Evolutionary conservation across 2,113 vertebrate genomes (phyloP), one percentile per base, ranked within the genome.

Genomic region (Willisornis vidua): DNA sequence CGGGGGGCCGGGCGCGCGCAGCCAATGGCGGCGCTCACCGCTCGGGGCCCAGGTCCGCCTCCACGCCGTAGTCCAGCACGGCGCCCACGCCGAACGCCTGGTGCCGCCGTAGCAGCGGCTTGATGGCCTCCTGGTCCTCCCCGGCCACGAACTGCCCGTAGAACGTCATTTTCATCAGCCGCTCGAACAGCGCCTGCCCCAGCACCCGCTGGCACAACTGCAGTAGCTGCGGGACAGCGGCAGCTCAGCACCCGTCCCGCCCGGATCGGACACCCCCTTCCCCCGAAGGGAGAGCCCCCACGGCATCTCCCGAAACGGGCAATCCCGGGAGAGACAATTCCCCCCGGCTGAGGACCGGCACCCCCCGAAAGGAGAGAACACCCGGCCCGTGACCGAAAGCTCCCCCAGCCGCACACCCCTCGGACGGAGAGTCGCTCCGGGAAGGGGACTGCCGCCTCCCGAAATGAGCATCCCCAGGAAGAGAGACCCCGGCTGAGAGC

Each of bases 71-170:
- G 87, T 99, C 99, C 91, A 99, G 97, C 63, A 99, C 98, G 5
- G 98, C 98, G 55, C 99, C 99, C 14, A 99, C 98, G 0, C 99
- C 99, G 6, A 98, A 99, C 1, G 98, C 96, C 71, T 73, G 97
- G 91, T 99, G 98, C 96, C 97, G 98, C 91, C 82, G 98, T 70
- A 99, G 97, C 80, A 99, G 95, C 3, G 99, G 98, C 75, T 96
- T 97, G 92, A 99, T 99, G 93, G 98, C 95, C 58, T 98, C 91
- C 79, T 99, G 98, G 97, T 99, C 98, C 94, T 99, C 99, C 1
- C 99, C 99, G 2, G 98, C 99, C 89, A 99, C 99, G 97, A 99
- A 99, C 94, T 99, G 99, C 26, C 99, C 99, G 4, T 99, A 99
- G 97, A 99, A 99, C 3, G 99, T 99, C 98, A 99, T 97, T 98